phyloP scores from a whole-genome alignment of 64 coral and sea anemone species.

The Montipora foliosa region DNA sequence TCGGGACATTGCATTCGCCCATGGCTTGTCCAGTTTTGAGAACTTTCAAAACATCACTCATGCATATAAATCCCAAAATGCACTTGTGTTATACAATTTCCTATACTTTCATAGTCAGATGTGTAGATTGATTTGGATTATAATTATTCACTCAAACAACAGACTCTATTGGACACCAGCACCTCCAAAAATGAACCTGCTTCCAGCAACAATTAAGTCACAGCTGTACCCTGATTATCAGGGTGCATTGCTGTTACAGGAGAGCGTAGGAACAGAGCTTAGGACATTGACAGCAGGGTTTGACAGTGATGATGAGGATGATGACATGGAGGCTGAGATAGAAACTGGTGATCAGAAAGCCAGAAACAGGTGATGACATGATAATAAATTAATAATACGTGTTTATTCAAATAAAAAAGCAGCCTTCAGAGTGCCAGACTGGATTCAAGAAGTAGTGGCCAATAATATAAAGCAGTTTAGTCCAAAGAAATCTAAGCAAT shows the following conservation, averaged over 20 bases:
- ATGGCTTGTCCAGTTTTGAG: too few species aligned
- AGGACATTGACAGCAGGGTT: slow-evolving; percentile 45
- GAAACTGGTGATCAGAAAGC: slow-evolving; percentile 59
- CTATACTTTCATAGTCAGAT: background rate
- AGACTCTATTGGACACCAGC: slow-evolving; percentile 98
- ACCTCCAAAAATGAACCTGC: slow-evolving; percentile 93
- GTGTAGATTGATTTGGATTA: background rate
- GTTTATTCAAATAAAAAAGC: too few species aligned
- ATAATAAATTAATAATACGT: background rate
- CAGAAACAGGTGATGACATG: slow-evolving; percentile 66
- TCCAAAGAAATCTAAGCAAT: too few species aligned
- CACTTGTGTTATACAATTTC: too few species aligned
- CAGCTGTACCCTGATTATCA: slow-evolving; percentile 90
- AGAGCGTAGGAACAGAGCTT: slow-evolving; percentile 78
- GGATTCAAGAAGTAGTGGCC: too few species aligned
- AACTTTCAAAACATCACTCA: too few species aligned
- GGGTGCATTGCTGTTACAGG: slow-evolving; percentile 72
- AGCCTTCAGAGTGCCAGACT: too few species aligned
- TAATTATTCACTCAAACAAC: background rate
- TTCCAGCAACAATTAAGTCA: slow-evolving; percentile 68
- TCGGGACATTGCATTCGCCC: too few species aligned
- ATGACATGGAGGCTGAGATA: slow-evolving; percentile 58
- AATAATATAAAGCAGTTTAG: too few species aligned
- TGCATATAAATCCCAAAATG: too few species aligned
- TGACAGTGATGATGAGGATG: slow-evolving; percentile 74